Conservation (phyloP, 92 coral and sea anemone species). For the Epizoanthus scotinus region DNA sequence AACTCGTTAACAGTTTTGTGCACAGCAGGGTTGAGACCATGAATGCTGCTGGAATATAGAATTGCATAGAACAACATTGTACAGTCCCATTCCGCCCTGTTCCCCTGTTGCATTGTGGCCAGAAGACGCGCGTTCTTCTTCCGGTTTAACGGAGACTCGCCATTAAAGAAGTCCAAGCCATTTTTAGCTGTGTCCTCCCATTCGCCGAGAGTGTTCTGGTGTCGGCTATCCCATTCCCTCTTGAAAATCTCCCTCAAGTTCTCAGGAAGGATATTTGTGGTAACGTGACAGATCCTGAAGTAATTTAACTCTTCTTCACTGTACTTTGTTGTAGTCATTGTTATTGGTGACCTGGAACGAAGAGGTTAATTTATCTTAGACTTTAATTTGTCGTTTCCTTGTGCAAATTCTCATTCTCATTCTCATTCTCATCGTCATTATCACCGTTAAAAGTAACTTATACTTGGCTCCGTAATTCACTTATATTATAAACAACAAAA, state of each 20-base stretch:
- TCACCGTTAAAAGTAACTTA: no score
- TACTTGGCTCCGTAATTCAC: no score
- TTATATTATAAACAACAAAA: no score
- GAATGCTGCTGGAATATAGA: conserved; percentile 53
- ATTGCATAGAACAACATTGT: conserved; percentile 58
- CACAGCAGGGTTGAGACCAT: conserved; percentile 22
- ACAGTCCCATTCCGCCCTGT: conserved; percentile 58
- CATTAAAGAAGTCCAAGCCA: conserved; percentile 32
- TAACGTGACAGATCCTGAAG: conserved; percentile 36
- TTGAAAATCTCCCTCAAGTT: conserved; percentile 47
- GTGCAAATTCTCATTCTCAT: no score
- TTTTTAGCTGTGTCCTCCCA: conserved; percentile 43
- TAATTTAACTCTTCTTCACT: conserved; percentile 26
- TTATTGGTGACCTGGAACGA: neutral
- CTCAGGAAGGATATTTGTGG: conserved; percentile 34
- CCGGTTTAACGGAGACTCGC: conserved; percentile 26
- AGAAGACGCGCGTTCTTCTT: conserved; percentile 8
- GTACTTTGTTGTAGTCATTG: neutral
- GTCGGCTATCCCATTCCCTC: conserved; percentile 45
- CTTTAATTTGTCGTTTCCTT: no score
- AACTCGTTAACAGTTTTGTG: conserved; percentile 34
- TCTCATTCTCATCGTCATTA: no score
- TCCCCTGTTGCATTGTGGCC: conserved; percentile 44
- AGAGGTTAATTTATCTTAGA: no score
- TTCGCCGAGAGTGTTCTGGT: conserved; percentile 43